These are phyloP conservation scores for Polylopha cassiicola DNA, from an alignment of 2,888 invertebrate species.

Conservation along the genomic window DNA sequence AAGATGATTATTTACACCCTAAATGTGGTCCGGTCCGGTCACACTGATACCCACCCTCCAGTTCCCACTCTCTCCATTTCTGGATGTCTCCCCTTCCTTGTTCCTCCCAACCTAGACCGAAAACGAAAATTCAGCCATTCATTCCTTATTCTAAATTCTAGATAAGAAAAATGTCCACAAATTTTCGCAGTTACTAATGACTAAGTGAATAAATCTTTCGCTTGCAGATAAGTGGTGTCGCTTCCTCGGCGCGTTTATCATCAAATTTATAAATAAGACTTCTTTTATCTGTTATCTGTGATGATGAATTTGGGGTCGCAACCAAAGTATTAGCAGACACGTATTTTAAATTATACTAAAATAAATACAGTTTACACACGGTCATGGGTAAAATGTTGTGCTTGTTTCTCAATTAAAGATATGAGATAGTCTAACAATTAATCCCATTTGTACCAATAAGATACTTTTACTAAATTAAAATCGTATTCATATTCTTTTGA, in stretches of 20 bases:
- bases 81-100: slow-evolving; percentile 59
- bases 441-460: too few species aligned
- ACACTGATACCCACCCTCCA: slow-evolving; percentile 74
- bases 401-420: too few species aligned
- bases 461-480: too few species aligned
- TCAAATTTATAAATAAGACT: slow-evolving; percentile 18
- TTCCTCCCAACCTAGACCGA: slow-evolving; percentile 72
- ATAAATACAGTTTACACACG: too few species aligned
- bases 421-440: too few species aligned
- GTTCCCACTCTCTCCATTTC: slow-evolving; percentile 64
- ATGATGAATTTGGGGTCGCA: slow-evolving; percentile 13
- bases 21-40: slow-evolving; percentile 24
- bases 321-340: slow-evolving; percentile 13
- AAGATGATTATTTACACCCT: too few species aligned
- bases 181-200: slow-evolving; percentile 45
- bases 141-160: slow-evolving; percentile 53
- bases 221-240: slow-evolving; percentile 21
- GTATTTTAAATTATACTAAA: too few species aligned
- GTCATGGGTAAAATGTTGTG: too few species aligned
- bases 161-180: slow-evolving; percentile 62
- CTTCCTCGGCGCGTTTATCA: slow-evolving; percentile 21
- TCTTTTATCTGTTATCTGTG: slow-evolving; percentile 8
- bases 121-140: slow-evolving; percentile 74
- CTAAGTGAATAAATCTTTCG: slow-evolving; percentile 37
- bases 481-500: too few species aligned